Conservation (phyloP, 2,888 invertebrate genomes). For the Brachynemurus nebulosus region DNA sequence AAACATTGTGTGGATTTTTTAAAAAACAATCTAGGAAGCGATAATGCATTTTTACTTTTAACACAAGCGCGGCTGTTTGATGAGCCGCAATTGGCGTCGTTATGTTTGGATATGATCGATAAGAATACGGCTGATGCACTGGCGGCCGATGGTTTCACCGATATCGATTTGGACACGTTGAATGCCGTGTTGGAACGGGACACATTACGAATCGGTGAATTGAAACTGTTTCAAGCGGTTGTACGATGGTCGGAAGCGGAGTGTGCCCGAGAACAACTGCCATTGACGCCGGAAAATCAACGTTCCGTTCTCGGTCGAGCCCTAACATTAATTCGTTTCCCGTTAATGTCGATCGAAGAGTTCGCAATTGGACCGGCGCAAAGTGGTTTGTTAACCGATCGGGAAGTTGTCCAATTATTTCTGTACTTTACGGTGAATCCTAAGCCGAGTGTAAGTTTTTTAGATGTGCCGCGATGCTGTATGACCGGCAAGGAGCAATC, state of each 20-base stretch:
- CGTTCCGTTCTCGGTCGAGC: conserved; percentile 53
- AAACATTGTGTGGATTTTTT: conserved; percentile 70
- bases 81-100: conserved; percentile 64
- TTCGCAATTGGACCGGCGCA: conserved; percentile 67
- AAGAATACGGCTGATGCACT: conserved; percentile 69
- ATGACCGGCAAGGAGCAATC: conserved; percentile 67
- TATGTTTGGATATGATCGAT: conserved; percentile 72
- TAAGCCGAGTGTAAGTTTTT: conserved; percentile 57
- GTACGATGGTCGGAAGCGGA: conserved; percentile 63
- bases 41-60: conserved; percentile 70
- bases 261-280: conserved; percentile 50
- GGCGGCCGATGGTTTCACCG: conserved; percentile 66
- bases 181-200: conserved; percentile 64
- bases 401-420: conserved; percentile 61
- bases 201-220: conserved; percentile 63
- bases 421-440: conserved; percentile 60
- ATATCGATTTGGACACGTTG: conserved; percentile 67
- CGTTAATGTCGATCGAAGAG: conserved; percentile 74
- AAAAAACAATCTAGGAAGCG: conserved; percentile 57
- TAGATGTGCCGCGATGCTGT: conserved; percentile 57
- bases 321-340: conserved; percentile 61
- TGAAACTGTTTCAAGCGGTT: conserved; percentile 61
- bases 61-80: conserved; percentile 71
- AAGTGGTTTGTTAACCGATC: conserved; percentile 57
- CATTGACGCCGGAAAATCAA: conserved; percentile 52